Base-by-base conservation (phyloP, 2,888 invertebrate genomes). In the Chrysomela aeneicollis region DNA sequence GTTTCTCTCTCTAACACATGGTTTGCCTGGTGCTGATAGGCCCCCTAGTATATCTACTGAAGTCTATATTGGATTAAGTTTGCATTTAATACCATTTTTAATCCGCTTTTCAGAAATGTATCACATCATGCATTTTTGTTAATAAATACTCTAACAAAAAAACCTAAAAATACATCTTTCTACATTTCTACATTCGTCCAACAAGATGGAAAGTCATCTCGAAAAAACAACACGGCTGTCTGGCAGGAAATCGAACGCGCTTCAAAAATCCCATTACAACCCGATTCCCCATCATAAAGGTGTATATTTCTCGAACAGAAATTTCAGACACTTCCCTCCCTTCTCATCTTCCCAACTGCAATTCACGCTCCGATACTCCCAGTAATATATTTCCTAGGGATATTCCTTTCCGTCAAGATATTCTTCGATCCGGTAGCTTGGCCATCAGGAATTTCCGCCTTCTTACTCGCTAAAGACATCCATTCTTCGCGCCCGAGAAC, bases 371-470 rank as follows among this genome's bases (percentile, higher is more conserved):
- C 37, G 22, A 55, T 55, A 22, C 55, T 37, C 42, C n/a, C 21
- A 17, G 26, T 55, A 21, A n/a, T n/a, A 55, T 55, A 55, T 55
- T 55, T 55, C 42, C n/a, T 42, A n/a, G 15, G 42, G 54, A 54
- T 54, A 54, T 54, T 54, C 35, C 54, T 54, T 54, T 54, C 54
- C 37, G 30, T 54, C 37, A 54, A 35, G 55, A 55, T 55, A 55
- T 55, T 15, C 42, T 42, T 15, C 35, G 21, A 19, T n/a, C 42
- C 42, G n/a, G n/a, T n/a, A n/a, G n/a, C n/a, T n/a, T n/a, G 15
- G 55, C 42, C 42, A 42, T 55, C 22, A 42, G 10, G 21, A 42
- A 42, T 42, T 42, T 42, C 42, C 55, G 42, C 42, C 32, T 42
- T 55, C 21, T 42, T 21, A 42, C 22, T 55, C 55, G 15, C 42